Base-by-base conservation (phyloP, 2,113 vertebrate genomes). In the Seriola quinqueradiata region DNA sequence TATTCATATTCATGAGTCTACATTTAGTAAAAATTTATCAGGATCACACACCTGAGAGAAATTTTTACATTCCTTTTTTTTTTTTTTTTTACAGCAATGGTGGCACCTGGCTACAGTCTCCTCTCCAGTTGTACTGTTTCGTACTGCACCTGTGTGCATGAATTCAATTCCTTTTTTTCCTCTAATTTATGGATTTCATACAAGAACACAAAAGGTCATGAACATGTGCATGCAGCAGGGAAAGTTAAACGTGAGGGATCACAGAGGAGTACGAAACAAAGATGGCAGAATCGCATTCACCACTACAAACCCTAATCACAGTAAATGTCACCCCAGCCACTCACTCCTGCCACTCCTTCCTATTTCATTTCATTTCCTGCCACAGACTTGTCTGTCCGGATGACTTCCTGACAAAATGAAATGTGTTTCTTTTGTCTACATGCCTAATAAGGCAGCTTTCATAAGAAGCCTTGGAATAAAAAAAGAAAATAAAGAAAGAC, bases 261-360 rank as follows among this genome's bases (percentile, higher is more conserved):
- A 8, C 8, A 1, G 13, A 46, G 70, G 59, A 69, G 28, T n/a
- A 54, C 7, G 19, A 77, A 64, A 74, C 52, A 48, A 57, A 70
- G 46, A 86, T 65, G 19, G 61, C 61, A 91, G 87, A 83, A 90
- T 89, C 76, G 85, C 77, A 79, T 90, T 88, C 54, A 58, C 81
- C 60, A 75, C 82, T 69, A 86, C 88, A 83, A 91, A 90, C 70
- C 73, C 84, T 91, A 92, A 92, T 94, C 85, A 92, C 78, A 79
- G 83, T 89, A 91, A 92, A 91, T 94, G 91, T 91, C 92, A 92
- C 40, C 69, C 46, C 42, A 75, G 70, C 83, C 81, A 75, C 82
- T 89, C 80, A 77, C 77, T 77, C 57, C 86, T 91, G 85, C 82
- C 82, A 88, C 58, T 84, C 89, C 70, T 66, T 75, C 50, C 81